Evolutionary conservation across 2,888 invertebrate genomes (phyloP).

Genomic region (Apamea crenata): DNA sequence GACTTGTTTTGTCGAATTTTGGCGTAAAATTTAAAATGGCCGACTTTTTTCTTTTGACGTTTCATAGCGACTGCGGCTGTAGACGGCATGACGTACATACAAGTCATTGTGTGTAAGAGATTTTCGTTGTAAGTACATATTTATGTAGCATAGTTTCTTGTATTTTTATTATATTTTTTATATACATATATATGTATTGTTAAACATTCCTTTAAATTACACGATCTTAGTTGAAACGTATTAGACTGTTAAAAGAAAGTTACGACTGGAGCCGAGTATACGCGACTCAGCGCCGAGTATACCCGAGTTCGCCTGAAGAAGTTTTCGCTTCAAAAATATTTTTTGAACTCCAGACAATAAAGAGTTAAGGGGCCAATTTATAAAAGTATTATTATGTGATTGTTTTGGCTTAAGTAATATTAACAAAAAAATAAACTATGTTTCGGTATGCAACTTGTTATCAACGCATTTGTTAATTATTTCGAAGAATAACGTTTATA

Average conservation of each 20-base stretch:
- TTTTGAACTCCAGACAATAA: constrained; percentile 16
- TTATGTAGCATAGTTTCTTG: constrained; percentile 59
- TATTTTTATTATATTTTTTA: constrained; percentile 39
- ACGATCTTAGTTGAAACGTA: constrained; percentile 56
- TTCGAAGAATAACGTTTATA: constrained; percentile 32
- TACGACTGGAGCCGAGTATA: background rate
- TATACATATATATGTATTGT: constrained; percentile 57
- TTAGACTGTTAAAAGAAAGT: constrained; percentile 5
- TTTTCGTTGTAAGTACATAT: constrained; percentile 62
- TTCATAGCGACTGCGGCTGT: background rate
- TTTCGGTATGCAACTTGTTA: constrained; percentile 42
- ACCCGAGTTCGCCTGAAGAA: background rate
- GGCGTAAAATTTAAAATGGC: constrained; percentile 38
- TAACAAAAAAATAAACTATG: background rate
- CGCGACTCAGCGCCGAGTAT: background rate
- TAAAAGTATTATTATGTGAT: constrained; percentile 41
- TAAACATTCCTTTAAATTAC: constrained; percentile 59
- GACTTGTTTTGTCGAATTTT: constrained; percentile 5
- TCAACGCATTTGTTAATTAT: constrained; percentile 44
- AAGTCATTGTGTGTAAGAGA: constrained; percentile 7
- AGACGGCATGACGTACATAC: background rate
- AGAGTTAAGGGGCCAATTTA: constrained; percentile 28
- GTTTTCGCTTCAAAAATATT: background rate
- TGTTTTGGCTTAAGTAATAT: constrained; percentile 15
- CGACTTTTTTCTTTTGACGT: constrained; percentile 19